Evolutionary conservation across 2,888 invertebrate genomes (phyloP), one percentile per base, ranked within the genome.

Genomic region (Watsonalla cultraria): DNA sequence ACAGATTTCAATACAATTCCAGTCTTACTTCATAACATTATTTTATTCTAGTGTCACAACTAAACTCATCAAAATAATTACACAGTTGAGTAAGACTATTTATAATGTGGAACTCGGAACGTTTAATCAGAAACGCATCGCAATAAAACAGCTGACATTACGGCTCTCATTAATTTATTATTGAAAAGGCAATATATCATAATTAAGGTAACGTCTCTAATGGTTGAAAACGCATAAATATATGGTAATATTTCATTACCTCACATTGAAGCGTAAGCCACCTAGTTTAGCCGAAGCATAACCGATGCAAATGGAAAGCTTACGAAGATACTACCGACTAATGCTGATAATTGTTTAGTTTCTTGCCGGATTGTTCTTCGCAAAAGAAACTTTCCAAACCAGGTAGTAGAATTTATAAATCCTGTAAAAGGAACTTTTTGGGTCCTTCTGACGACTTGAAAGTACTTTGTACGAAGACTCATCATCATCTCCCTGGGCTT

Each of bases 351-450:
- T 51, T 5, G 39, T 6, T n/a, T 9, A 45, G 7, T 13, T 9
- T 33, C 34, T 33, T 33, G 11, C 47, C 45, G 14, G 49, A 49
- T 53, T 53, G 37, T 56, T 45, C 51, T 55, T 51, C 33, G 56
- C 58, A 51, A 65, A 69, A 70, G 76, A 78, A 70, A 71, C 74
- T n/a, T n/a, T n/a, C n/a, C 66, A 70, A 24, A n/a, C n/a, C n/a
- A n/a, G n/a, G n/a, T 24, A 4, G 24, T 24, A 24, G 24, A 2
- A 24, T 24, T 24, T 24, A 4, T 24, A 24, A 24, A 24, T 24
- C 24, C 24, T 24, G 24, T 24, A 24, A 24, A 4, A 2, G 24
- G 1, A 24, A 24, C 24, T 24, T 1, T 24, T 1, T 24, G 24
- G 1, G 2, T 24, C 24, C 4, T 24, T 24, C 24, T 24, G 24